Evolutionary conservation across 1,140 invertebrate genomes (phyloP).

Genomic region (Sitophilus oryzae): DNA sequence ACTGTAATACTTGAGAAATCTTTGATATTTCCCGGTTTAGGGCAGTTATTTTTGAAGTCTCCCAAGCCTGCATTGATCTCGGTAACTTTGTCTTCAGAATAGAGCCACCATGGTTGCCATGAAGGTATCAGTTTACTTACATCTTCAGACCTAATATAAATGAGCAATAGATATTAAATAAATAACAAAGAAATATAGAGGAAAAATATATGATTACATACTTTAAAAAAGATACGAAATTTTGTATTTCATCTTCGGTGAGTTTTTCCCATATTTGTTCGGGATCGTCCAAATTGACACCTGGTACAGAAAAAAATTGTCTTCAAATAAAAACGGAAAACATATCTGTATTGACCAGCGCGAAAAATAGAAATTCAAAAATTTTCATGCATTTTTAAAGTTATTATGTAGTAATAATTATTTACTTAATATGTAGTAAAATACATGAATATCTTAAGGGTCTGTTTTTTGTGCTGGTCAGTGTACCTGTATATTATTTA

Average conservation of each 20-base stretch:
- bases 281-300: constrained; percentile 56
- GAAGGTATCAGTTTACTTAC: constrained; percentile 50
- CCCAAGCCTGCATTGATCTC: constrained; percentile 23
- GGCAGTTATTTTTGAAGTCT: constrained; percentile 40
- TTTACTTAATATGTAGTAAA: too few relatives aligned
- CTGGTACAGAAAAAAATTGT: constrained; percentile 10
- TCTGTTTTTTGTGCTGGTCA: neutral
- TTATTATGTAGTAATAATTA: too few relatives aligned
- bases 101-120: constrained; percentile 54
- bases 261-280: constrained; percentile 56
- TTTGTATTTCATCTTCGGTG: constrained; percentile 51
- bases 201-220: constrained; percentile 24
- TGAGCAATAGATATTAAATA: neutral
- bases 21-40: constrained; percentile 41
- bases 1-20: constrained; percentile 44
- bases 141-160: constrained; percentile 44
- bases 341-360: too few relatives aligned
- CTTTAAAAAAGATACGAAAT: constrained; percentile 53
- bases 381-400: neutral
- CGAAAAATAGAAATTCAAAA: neutral
- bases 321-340: neutral
- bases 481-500: neutral
- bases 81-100: constrained; percentile 28
- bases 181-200: neutral
- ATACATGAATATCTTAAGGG: too few relatives aligned